Conservation (phyloP, 2,888 invertebrate species). For the Diarsia dahlii region DNA sequence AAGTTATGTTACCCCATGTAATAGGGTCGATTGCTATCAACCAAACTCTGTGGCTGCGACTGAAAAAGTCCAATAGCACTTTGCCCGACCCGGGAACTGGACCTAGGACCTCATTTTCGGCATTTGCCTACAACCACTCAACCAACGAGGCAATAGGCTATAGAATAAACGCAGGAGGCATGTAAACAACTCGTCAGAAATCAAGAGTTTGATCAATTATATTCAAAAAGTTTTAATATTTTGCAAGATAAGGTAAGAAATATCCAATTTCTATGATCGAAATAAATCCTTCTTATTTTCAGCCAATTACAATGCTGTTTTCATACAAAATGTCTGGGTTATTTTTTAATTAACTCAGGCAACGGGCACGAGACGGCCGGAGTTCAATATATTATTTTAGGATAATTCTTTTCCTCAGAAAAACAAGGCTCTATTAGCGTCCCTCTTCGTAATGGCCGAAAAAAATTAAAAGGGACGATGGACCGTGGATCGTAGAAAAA, state of each 20-base stretch:
- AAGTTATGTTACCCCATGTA: background rate
- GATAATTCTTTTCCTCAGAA: constrained; percentile 53
- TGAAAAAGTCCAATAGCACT: background rate
- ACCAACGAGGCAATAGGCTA: background rate
- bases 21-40: background rate
- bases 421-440: constrained; percentile 55
- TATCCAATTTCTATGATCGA: background rate
- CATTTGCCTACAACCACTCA: background rate
- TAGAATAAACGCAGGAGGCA: background rate
- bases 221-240: background rate
- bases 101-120: background rate
- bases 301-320: constrained; percentile 53
- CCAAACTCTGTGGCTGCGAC: background rate
- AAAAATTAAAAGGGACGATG: constrained; percentile 51
- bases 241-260: background rate
- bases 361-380: constrained; percentile 7
- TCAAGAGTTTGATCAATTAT: background rate
- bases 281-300: constrained; percentile 6
- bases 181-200: background rate
- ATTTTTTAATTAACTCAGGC: constrained; percentile 61
- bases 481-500: constrained; percentile 29
- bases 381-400: constrained; percentile 66
- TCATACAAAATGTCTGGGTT: constrained; percentile 52
- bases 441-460: constrained; percentile 44
- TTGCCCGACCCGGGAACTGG: background rate